Base-by-base conservation (phyloP, 1,140 invertebrate species). In the Melipona quadrifasciata region DNA sequence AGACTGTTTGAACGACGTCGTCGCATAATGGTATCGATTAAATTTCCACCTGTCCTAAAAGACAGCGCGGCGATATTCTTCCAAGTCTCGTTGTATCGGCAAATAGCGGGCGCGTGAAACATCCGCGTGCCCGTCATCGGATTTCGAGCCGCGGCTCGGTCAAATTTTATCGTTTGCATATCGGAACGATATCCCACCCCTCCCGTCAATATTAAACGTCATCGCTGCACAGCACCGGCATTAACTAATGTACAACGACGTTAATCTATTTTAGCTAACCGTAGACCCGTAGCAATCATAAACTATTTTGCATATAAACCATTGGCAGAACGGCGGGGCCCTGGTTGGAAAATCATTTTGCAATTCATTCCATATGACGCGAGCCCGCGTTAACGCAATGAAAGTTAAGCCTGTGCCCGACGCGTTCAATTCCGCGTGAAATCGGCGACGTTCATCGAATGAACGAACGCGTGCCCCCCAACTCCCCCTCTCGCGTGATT, bases 251-350 rank as follows among this genome's bases (percentile, higher is more conserved):
- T 87, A 85, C 84, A 85, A 89, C 87, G 91, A 91, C 91, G 87
- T 91, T 91, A 91, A 91, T 91, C 90, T 89, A 87, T 91, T 91
- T 91, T 91, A 91, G 87, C 83, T 85, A 90, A 91, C 86, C 82
- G 87, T 86, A 85, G 86, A 83, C 89, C 87, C 87, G 81, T 86
- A 88, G 85, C 90, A 90, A 91, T 91, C 89, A 90, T 91, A 91
- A 91, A 91, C 90, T 88, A 91, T 91, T 91, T 90, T 90, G 85
- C 90, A 91, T 91, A 91, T 84, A 90, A 89, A 90, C 88, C 80
- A 72, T 90, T 87, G 82, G 85, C 19, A 61, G 58, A 82, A 81
- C 83, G 57, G 55, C 3, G 24, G 79, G 19, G 31, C 80, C 73
- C 81, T 80, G 55, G 87, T 71, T 87, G 84, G 86, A 73, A 82